Evolutionary conservation across 2,888 invertebrate genomes (phyloP), one percentile per base, ranked within the genome.

Genomic region (Xestobium rufovillosum): DNA sequence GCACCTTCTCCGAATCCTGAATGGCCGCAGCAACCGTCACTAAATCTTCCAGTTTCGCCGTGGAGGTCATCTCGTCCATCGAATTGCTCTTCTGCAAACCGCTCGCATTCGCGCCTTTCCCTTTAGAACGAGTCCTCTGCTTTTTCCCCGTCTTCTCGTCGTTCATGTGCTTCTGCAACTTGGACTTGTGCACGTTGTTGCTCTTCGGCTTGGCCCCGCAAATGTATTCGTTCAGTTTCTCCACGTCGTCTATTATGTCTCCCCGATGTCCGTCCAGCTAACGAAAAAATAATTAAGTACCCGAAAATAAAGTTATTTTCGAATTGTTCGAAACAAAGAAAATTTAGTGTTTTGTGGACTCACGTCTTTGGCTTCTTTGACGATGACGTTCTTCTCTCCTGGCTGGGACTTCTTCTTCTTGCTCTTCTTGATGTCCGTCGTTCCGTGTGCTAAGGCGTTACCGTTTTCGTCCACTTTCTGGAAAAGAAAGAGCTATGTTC

Each of bases 401-500:
- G 67, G 67, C 13, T 61, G 68, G 45, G 69, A 68, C 66, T 76
- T 75, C 69, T 76, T 76, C 62, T 75, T 72, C 61, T 77, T 64
- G 44, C 66, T 55, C 45, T 61, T 70, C 65, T 74, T 73, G 41
- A 52, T 41, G 52, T 69, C 68, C 56, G 67, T 65, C 9, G 49
- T 45, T 70, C 68, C 57, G 62, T 70, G 66, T 62, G 69, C 53
- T 62, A 85, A 68, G 23, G 84, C 74, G 61, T 87, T 87, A 42
- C 83, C 84, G 60, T 86, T 87, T 67, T 87, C 87, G 66, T 87
- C 87, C 43, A 81, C 68, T 64, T 80, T 82, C 73, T 76, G 66
- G 36, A 71, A 72, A 47, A 44, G 48, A 50, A 37, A 42, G 27
- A 36, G 27, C 28, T 38, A 36, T 15, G n/a, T n/a, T n/a, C n/a